Evolutionary conservation across 2,113 vertebrate genomes (phyloP), one percentile per base, ranked within the genome.

Genomic region (Petromus typicus): DNA sequence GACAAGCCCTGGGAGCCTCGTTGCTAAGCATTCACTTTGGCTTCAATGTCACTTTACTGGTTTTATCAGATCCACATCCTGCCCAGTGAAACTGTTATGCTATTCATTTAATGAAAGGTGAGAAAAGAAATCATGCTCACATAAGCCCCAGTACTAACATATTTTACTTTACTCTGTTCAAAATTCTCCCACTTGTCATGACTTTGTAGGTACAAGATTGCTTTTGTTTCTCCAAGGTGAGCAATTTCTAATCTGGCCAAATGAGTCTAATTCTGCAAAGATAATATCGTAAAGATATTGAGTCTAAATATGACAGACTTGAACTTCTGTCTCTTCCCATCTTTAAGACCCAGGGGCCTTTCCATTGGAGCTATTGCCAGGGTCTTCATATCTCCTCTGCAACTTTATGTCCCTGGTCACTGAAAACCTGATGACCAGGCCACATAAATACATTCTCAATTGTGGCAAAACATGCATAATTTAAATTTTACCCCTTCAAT

Each of bases 231-330:
- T 48, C 69, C 76, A 80, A 89, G 57, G 10, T n/a, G 8, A 79
- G n/a, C 64, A 66, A 59, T 13, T 20, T 91, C 69, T 59, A 88
- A 40, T 69, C 34, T 66, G 61, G 51, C 30, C 48, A 66, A 45
- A 59, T 61, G 18, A n/a, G 89, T 75, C 84, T 80, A 84, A 91
- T 89, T 91, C 88, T 91, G 48, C 9, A 91, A 91, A 32, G 61
- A 45, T 18, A 37, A 54, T 22, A 22, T 27, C 27, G 37, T 34
- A 54, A 61, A 45, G 8, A 17, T 73, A 81, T 40, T 80, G 30
- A 69, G 61, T 86, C 51, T n/a, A 63, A 67, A 82, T 78, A 56
- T 25, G 43, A 20, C 30, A 43, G 66, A 56, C 17, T 69, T 73
- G 37, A 23, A 30, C 27, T 81, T 94, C 23, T 81, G 11, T 63